Conservation (phyloP, 2,113 vertebrate genomes). For the Leptodactylus fuscus region DNA sequence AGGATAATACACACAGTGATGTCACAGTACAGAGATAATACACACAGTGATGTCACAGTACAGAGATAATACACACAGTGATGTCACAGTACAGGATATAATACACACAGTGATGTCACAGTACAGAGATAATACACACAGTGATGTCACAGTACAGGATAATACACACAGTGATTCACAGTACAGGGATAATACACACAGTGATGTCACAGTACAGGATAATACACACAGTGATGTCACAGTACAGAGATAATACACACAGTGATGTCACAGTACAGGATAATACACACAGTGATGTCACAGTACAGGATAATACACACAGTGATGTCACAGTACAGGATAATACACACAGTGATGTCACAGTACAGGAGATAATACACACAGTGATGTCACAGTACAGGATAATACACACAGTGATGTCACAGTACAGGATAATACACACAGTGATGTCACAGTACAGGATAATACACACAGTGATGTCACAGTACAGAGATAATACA, state of each 20-base stretch:
- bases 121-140: background rate
- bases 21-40: background rate
- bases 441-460: too few relatives aligned
- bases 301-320: background rate
- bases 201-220: background rate
- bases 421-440: too few relatives aligned
- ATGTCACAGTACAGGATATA: background rate
- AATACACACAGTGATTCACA: too few relatives aligned
- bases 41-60: too few relatives aligned
- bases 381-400: too few relatives aligned
- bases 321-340: background rate
- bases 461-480: background rate
- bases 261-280: too few relatives aligned
- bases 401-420: background rate
- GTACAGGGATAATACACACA: background rate
- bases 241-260: too few relatives aligned
- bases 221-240: background rate
- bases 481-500: too few relatives aligned
- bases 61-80: background rate
- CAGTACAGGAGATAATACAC: background rate
- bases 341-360: background rate
- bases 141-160: too few relatives aligned
- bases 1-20: background rate
- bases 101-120: background rate
- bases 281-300: background rate